phyloP scores from a whole-genome alignment of 2,797 vertebrate species.

The Sebastes flavidus region DNA sequence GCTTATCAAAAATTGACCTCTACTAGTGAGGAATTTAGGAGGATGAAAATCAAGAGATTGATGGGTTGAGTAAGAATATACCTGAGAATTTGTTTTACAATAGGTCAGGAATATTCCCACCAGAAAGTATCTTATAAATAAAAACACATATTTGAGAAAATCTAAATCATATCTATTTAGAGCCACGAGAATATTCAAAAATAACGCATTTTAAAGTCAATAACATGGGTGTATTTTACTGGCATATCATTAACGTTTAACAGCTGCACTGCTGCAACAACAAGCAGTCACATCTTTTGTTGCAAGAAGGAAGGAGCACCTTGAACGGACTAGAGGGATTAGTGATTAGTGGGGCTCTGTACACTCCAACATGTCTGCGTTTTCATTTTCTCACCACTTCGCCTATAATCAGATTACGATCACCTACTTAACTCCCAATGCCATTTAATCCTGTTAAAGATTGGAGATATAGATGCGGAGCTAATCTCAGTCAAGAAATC shows the following conservation, averaged over 20 bases:
- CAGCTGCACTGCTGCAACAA: slow-evolving; percentile 42
- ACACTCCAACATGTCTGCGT: slow-evolving; percentile 34
- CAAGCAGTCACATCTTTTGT: slow-evolving; percentile 49
- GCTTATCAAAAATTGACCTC: rapidly evolving
- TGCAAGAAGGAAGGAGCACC: slow-evolving; percentile 31
- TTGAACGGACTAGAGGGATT: slow-evolving; percentile 32
- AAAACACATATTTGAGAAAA: no score
- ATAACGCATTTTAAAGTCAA: not conserved
- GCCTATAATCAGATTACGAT: slow-evolving; percentile 61
- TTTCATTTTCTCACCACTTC: slow-evolving; percentile 60
- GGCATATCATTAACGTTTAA: not conserved
- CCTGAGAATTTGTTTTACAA: no score
- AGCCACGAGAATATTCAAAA: not conserved
- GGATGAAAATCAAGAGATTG: no score
- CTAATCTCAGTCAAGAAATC: slow-evolving; percentile 25
- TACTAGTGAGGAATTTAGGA: no score
- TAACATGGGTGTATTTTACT: rapidly evolving
- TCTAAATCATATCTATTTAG: not conserved
- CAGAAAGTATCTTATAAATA: no score
- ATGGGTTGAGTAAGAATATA: no score
- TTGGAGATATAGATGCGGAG: not conserved
- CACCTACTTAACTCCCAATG: slow-evolving; percentile 22
- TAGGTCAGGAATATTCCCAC: no score
- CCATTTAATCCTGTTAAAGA: slow-evolving; percentile 65
- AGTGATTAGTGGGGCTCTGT: not conserved